Conservation (phyloP, 2,797 vertebrate genomes). For the Taeniopygia guttata region DNA sequence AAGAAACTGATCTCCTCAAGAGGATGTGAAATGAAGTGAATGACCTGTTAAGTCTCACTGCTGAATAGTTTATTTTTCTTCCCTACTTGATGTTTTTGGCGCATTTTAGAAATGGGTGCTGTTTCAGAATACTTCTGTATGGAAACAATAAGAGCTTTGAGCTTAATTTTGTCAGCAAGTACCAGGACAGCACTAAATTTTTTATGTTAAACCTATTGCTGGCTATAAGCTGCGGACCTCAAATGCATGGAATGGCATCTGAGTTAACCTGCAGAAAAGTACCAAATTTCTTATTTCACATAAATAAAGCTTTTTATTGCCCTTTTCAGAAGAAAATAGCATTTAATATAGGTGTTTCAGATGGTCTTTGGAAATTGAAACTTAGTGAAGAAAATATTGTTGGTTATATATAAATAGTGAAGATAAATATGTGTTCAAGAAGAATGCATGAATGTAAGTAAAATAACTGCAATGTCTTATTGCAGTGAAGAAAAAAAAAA, state of each 20-base stretch:
- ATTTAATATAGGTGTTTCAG: not conserved
- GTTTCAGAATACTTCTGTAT: not conserved
- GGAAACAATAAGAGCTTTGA: not conserved
- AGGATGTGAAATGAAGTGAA: not conserved
- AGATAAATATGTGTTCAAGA: not conserved
- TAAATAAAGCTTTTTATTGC: not conserved
- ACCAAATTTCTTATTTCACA: not conserved
- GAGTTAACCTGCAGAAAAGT: not conserved
- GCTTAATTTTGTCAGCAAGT: not conserved
- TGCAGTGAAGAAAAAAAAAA: not conserved
- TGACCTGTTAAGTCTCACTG: not conserved
- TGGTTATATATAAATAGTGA: not conserved
- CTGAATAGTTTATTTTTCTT: not conserved
- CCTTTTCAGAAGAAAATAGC: not conserved
- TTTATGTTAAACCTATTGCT: not conserved
- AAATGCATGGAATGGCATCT: not conserved
- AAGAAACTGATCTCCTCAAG: not conserved
- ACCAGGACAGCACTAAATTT: not conserved
- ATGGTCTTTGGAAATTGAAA: not conserved
- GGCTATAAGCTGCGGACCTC: not conserved
- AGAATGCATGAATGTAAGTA: not conserved
- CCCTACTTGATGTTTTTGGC: not conserved
- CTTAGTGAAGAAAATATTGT: not conserved
- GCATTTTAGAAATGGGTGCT: not conserved
- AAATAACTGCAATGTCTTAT: not conserved